Evolutionary conservation across 2,888 invertebrate species (phyloP).

Genomic region (Acronicta alni): DNA sequence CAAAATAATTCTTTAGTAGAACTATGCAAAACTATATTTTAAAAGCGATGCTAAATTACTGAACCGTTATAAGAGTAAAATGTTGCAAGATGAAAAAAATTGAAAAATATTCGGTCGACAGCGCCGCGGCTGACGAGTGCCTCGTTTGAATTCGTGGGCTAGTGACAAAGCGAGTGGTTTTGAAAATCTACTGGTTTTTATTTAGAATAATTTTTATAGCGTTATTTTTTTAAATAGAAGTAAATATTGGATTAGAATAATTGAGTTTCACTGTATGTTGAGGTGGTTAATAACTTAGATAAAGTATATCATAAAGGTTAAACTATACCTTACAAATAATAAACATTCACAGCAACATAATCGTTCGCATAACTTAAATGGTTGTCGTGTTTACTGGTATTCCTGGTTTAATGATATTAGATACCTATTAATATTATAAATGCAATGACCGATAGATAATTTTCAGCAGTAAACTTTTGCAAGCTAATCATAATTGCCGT

Average conservation of each 20-base stretch:
- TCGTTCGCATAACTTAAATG: too few species aligned
- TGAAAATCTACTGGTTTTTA: conserved; percentile 43
- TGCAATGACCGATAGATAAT: not conserved
- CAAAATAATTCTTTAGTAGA: conserved; percentile 4
- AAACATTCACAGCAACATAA: too few species aligned
- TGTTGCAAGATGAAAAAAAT: conserved; percentile 50
- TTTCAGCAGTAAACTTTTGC: not conserved
- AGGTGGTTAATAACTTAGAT: too few species aligned
- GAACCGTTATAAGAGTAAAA: conserved; percentile 54
- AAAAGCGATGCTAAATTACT: conserved; percentile 45
- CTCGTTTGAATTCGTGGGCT: conserved; percentile 56
- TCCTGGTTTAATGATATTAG: too few species aligned
- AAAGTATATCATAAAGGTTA: too few species aligned
- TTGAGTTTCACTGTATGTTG: too few species aligned
- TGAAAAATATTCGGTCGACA: conserved; percentile 52
- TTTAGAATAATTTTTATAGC: conserved; percentile 36
- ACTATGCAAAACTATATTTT: conserved; percentile 26
- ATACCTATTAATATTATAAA: too few species aligned
- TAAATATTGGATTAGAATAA: not conserved
- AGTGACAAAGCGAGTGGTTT: conserved; percentile 58
- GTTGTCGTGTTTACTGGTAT: too few species aligned
- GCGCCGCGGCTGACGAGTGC: conserved; percentile 44
- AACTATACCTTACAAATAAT: too few species aligned
- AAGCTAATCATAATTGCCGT: not conserved
- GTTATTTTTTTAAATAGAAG: conserved; percentile 15